Percentiles rank a stretch among this genome's conserved stretches.
Evolutionary conservation across 1,140 invertebrate species (phyloP).

Genomic region (Temnothorax nylanderi): DNA sequence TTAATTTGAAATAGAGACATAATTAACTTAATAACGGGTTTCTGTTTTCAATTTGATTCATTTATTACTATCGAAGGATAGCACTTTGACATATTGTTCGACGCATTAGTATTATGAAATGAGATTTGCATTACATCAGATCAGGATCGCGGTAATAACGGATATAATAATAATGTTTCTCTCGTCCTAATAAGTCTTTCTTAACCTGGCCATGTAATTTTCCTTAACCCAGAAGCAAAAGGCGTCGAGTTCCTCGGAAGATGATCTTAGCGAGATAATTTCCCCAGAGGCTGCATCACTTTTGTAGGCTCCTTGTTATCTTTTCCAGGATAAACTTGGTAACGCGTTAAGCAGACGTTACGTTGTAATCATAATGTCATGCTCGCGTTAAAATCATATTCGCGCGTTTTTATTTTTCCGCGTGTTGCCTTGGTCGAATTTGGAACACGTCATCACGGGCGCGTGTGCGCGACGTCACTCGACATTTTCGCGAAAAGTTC

Average conservation of each 20-base stretch:
- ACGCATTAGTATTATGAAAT: neutral
- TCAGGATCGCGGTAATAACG: slow-evolving; percentile 19
- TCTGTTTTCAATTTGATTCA: neutral
- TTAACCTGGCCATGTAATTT: slow-evolving; percentile 44
- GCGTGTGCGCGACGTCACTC: neutral
- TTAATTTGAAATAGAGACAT: neutral
- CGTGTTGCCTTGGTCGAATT: neutral
- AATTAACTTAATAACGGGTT: neutral
- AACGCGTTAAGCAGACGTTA: slow-evolving; percentile 44
- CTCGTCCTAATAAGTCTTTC: slow-evolving; percentile 1
- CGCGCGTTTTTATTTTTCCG: slow-evolving; percentile 13
- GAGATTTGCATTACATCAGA: slow-evolving; percentile 20
- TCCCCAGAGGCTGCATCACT: slow-evolving; percentile 56
- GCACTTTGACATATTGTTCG: neutral
- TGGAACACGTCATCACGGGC: neutral
- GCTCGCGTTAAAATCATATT: slow-evolving; percentile 10
- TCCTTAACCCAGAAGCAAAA: slow-evolving; percentile 31
- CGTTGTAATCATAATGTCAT: slow-evolving; percentile 49
- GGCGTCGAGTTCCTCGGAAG: slow-evolving; percentile 23
- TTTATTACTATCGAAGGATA: neutral
- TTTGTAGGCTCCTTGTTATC: slow-evolving; percentile 53
- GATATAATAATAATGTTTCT: slow-evolving; percentile 32
- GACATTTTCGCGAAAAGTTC: slow-evolving; percentile 18
- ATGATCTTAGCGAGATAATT: slow-evolving; percentile 57
- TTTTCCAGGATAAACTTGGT: slow-evolving; percentile 28